A percentile compares a stretch with the other conserved stretches of the same genome.
Evolutionary conservation across 2,888 invertebrate species (phyloP).

Genomic region (Osmoderma eremita): DNA sequence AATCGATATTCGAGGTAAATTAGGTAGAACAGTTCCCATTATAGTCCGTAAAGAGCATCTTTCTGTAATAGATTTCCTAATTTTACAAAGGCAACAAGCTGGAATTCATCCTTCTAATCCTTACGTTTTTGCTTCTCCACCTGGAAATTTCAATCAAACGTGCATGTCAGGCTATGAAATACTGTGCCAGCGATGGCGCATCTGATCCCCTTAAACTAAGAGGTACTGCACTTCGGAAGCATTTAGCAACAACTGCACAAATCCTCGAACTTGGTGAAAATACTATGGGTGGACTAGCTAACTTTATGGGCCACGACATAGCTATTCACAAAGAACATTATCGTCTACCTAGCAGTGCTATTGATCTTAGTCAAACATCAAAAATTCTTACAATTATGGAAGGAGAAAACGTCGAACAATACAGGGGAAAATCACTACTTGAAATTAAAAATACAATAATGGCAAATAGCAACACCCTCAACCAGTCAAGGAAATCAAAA

Average conservation of each 20-base stretch:
- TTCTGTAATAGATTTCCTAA: background rate
- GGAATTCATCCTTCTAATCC: background rate
- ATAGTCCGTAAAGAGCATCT: background rate
- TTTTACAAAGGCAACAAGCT: background rate
- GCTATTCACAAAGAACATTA: conserved; percentile 9
- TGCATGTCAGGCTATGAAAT: background rate
- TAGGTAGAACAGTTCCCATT: conserved; percentile 10
- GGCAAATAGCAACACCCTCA: too few relatives aligned
- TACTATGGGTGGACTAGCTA: background rate
- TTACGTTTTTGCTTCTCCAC: conserved; percentile 3
- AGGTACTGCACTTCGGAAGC: background rate
- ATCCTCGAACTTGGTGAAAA: background rate
- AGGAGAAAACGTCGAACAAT: conserved; percentile 1
- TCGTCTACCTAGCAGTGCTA: background rate
- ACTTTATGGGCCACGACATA: conserved; percentile 5
- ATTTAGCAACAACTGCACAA: conserved; percentile 10
- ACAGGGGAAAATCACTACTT: too few relatives aligned
- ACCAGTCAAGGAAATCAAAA: too few relatives aligned
- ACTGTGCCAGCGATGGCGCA: background rate
- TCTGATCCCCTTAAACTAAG: background rate
- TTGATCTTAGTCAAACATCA: conserved; percentile 1
- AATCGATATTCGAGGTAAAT: conserved; percentile 9
- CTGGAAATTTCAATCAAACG: background rate
- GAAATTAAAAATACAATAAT: too few relatives aligned
- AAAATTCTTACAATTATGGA: conserved; percentile 9